Evolutionary conservation across 2,888 invertebrate genomes (phyloP), one percentile per base, ranked within the genome.

Genomic region (Phortica magna): DNA sequence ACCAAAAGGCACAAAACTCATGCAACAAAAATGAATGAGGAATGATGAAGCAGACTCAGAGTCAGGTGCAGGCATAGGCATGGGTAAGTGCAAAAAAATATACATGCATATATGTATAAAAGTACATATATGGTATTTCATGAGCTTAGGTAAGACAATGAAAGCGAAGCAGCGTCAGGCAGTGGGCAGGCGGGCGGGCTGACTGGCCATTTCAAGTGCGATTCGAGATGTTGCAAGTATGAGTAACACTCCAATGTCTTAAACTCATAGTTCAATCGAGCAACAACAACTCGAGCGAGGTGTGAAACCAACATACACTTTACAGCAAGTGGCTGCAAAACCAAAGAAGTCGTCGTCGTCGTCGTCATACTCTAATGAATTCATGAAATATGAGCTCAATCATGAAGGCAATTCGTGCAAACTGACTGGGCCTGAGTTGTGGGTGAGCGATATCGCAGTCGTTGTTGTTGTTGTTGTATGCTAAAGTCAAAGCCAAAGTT

Each of bases 1-100:
- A 88, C 53, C 48, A n/a, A 53, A 67, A 55, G n/a, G 55, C 14
- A 55, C 17, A 55, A 55, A 55, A 17, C 14, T 14, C 55, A 55
- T 55, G 55, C 55, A 55, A 55, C 55, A 55, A 12, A n/a, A 55
- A 31, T 31, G 31, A 31, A 48, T 6, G 7, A 22, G 65, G 41
- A 64, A 64, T 31, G 31, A 64, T 12, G 14, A 65, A 65, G 10
- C 39, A 14, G 14, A n/a, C 65, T 41, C 61, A 61, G 31, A 31
- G 9, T 48, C 48, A 14, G 48, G 48, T 48, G 48, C 48, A 48
- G 9, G 48, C 48, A 48, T 31, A 31, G 31, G 48, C 48, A 48
- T 31, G 5, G 31, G 31, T 31, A 31, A 31, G 1, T 31, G 31
- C 31, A 31, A 31, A 31, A 31, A 31, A 4, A 31, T 31, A 31